Conservation (phyloP, 2,888 invertebrate genomes). For the Psylliodes chrysocephalus region DNA sequence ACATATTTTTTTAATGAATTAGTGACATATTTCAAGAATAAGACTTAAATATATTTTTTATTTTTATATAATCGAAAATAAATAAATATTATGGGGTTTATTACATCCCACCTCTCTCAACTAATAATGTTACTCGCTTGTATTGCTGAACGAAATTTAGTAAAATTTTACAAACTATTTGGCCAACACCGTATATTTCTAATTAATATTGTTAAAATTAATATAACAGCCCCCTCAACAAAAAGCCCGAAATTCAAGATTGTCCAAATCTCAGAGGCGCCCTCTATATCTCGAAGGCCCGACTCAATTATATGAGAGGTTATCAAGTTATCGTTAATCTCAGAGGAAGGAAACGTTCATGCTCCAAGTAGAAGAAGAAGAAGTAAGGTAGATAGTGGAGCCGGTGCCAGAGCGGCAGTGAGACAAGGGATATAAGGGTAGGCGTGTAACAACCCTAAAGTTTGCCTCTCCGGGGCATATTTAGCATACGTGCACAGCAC, state of each 20-base stretch:
- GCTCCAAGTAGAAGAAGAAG: not conserved
- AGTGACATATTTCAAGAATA: too few relatives aligned
- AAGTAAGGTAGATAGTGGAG: not conserved
- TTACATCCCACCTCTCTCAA: too few relatives aligned
- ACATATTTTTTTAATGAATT: too few relatives aligned
- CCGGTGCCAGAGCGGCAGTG: not conserved
- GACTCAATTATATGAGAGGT: slow-evolving; percentile 25
- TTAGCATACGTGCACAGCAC: slow-evolving; percentile 24
- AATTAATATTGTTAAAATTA: too few relatives aligned
- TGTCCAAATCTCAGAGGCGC: slow-evolving; percentile 17
- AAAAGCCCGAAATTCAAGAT: not conserved
- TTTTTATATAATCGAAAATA: too few relatives aligned
- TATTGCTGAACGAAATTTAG: too few relatives aligned
- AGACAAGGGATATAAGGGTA: slow-evolving; percentile 2
- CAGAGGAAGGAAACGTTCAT: not conserved
- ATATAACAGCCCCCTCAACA: too few relatives aligned
- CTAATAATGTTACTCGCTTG: too few relatives aligned
- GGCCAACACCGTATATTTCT: too few relatives aligned
- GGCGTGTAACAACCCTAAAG: slow-evolving; percentile 19
- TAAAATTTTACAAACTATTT: too few relatives aligned
- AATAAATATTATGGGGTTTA: too few relatives aligned
- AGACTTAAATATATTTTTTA: too few relatives aligned
- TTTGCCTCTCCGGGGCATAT: slow-evolving; percentile 19
- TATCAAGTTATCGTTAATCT: slow-evolving; percentile 26
- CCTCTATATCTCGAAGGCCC: slow-evolving; percentile 18